phyloP scores from a whole-genome alignment of 2,797 vertebrate genomes.

The Crossoptilon crossoptilon region DNA sequence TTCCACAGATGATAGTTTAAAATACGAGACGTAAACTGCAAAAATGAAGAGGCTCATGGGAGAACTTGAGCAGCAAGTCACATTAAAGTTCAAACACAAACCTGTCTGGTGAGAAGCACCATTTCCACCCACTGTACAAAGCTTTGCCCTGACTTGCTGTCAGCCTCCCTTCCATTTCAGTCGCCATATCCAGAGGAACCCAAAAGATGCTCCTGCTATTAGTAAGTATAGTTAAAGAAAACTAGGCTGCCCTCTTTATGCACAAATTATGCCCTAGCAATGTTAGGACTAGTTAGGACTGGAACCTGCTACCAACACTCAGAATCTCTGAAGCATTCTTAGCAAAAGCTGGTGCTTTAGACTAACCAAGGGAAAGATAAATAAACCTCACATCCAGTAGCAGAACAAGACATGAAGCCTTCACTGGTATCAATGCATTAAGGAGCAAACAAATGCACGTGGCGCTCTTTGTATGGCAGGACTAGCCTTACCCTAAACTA shows the following conservation, averaged over 20 bases:
- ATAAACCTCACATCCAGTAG: not conserved
- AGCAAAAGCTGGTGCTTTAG: not conserved
- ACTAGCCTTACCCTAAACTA: not conserved
- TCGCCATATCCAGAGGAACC: not conserved
- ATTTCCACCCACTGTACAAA: not conserved
- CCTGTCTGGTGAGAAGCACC: not conserved
- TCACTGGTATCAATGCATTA: not conserved
- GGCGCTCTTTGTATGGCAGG: not conserved
- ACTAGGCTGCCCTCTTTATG: fast-evolving
- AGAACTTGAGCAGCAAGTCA: not conserved
- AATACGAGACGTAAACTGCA: not conserved
- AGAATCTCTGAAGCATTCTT: not conserved
- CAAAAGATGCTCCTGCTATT: not conserved
- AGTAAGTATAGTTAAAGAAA: not conserved
- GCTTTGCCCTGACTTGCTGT: not conserved
- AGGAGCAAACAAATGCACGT: not conserved
- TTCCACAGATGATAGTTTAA: not conserved
- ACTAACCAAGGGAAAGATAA: not conserved
- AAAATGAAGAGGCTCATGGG: not conserved
- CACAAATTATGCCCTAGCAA: not conserved
- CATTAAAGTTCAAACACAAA: not conserved
- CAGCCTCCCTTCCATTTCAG: not conserved
- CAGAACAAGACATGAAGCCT: not conserved
- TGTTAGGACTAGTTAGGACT: not conserved
- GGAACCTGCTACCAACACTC: not conserved